Evolutionary conservation across 2,888 invertebrate species (phyloP), one percentile per base, ranked within the genome.

Genomic region (Eumerus sabulonum): DNA sequence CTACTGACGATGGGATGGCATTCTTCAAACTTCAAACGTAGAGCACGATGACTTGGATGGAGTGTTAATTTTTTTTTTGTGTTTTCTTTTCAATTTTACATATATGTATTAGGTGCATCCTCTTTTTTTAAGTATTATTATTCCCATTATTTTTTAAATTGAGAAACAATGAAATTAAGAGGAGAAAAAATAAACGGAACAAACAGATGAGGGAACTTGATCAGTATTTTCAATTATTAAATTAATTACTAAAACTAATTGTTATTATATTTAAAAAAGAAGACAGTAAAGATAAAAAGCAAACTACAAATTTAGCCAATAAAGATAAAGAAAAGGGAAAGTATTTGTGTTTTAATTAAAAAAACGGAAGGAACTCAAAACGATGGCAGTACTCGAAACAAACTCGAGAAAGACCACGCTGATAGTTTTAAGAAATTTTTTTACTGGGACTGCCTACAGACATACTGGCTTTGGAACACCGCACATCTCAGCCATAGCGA

Each of bases 181-280:
- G 7, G 7, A 7, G 2, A 27, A 27, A 27, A 40, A 14, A 53
- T 63, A 47, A 48, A 42, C 40, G 36, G 42, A 56, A 72, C 42
- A 50, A 64, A 66, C 47, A 47, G 19, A 35, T 13, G 63, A 54
- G 51, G 76, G 66, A 72, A 76, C 66, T 62, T 77, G 59, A 72
- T 72, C 76, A 77, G 76, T 77, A 77, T 77, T 77, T 76, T 72
- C 56, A 72, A 77, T 67, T 57, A 71, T 35, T 44, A 71, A 27
- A 67, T 62, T 51, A 62, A 59, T 66, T 72, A 72, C 51, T 72
- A 50, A 36, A 71, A 62, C 56, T 77, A 51, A 72, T 67, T 72
- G 67, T 77, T 77, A 77, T 51, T 72, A 77, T 72, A 72, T 40
- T 67, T 50, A 66, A 66, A 71, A 59, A 27, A 48, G 48, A 56